These are phyloP conservation scores for Eudorcas thomsonii DNA, from an alignment of 2,113 vertebrate genomes.

Conservation along the genomic window DNA sequence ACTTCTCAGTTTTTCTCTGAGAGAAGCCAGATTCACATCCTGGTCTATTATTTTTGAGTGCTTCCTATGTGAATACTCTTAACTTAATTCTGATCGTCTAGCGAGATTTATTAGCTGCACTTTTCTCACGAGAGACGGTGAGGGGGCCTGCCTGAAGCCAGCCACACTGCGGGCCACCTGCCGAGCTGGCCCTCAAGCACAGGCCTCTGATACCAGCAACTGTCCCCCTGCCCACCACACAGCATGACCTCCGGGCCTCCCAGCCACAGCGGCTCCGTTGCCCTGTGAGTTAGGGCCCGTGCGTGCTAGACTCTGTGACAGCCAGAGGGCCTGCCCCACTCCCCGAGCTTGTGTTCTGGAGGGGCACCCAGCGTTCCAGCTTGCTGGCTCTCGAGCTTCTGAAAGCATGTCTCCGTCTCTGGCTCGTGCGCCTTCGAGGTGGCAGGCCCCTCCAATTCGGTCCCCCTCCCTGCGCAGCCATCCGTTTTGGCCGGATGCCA, in stretches of 20 bases:
- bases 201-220: not conserved
- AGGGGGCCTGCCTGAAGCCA: not conserved
- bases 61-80: not conserved
- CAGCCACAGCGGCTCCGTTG: too few relatives aligned
- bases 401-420: not conserved
- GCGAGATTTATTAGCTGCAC: not conserved
- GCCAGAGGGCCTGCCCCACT: not conserved
- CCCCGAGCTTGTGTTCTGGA: not conserved
- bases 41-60: not conserved
- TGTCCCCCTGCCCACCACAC: not conserved
- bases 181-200: not conserved
- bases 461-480: constrained; percentile 81
- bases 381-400: not conserved
- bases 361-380: not conserved
- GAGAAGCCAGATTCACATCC: not conserved
- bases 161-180: not conserved
- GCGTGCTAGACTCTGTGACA: not conserved
- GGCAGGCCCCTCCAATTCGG: rapidly evolving
- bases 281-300: not conserved
- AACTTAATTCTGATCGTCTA: not conserved
- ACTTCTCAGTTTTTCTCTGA: not conserved
- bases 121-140: not conserved
- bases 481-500: constrained; percentile 97
- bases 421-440: not conserved
- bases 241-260: too few relatives aligned